A percentile compares a stretch with the other conserved stretches of the same genome.
Evolutionary conservation across 2,888 invertebrate genomes (phyloP).

Genomic region (Leucania comma): DNA sequence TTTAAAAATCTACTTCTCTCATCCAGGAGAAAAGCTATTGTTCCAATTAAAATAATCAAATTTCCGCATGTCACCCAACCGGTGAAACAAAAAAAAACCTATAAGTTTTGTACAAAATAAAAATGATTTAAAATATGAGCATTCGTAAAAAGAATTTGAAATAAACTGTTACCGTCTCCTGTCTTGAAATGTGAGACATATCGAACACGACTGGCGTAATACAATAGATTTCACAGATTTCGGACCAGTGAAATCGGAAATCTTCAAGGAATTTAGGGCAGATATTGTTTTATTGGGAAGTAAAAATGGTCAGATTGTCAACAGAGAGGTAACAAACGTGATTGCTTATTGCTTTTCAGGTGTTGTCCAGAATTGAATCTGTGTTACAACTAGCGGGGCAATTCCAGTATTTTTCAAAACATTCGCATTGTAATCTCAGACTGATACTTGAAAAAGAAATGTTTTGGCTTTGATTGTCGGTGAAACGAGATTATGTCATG

Average conservation of each 20-base stretch:
- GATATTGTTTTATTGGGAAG: constrained; percentile 25
- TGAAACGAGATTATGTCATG: no score
- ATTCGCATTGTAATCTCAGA: not conserved
- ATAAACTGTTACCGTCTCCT: constrained; percentile 49
- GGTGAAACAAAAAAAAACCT: not conserved
- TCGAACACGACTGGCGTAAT: constrained; percentile 54
- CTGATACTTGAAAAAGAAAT: not conserved
- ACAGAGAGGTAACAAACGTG: not conserved
- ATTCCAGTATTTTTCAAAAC: not conserved
- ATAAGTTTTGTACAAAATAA: constrained; percentile 20
- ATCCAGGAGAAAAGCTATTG: constrained; percentile 11
- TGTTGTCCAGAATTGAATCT: not conserved
- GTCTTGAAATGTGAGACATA: constrained; percentile 54
- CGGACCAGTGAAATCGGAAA: constrained; percentile 34
- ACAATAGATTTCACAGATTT: constrained; percentile 58
- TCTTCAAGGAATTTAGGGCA: constrained; percentile 27
- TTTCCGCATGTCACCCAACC: not conserved
- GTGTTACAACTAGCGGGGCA: not conserved
- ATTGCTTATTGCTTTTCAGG: not conserved
- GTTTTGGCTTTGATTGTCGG: no score
- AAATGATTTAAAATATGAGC: constrained; percentile 38
- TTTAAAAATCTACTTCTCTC: constrained; percentile 15
- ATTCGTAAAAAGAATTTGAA: constrained; percentile 47
- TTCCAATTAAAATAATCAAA: constrained; percentile 37
- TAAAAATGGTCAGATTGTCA: constrained; percentile 6